phyloP scores from a whole-genome alignment of 2,888 invertebrate species.

The Cerceris ruficornis region DNA sequence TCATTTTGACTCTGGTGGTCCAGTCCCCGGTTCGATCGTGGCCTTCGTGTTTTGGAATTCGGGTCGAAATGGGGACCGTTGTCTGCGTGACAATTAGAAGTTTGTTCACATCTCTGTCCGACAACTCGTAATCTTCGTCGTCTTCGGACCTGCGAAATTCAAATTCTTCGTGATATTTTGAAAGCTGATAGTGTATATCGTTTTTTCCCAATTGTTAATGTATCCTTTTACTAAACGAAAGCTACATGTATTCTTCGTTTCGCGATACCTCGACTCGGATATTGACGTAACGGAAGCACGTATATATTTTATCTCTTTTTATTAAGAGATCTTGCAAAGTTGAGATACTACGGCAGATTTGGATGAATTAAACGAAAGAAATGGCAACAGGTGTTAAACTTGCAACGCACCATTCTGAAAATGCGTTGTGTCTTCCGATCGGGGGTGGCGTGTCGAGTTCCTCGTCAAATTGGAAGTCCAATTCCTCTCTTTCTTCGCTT shows the following conservation, averaged over 20 bases:
- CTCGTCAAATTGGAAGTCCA: constrained; percentile 98
- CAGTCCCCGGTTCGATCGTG: constrained; percentile 95
- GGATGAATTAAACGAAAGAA: too few relatives aligned
- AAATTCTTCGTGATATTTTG: background rate
- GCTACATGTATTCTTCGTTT: too few relatives aligned
- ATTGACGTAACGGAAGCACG: too few relatives aligned
- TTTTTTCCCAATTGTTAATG: too few relatives aligned
- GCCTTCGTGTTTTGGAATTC: constrained; percentile 91
- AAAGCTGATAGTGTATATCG: background rate
- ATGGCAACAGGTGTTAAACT: too few relatives aligned
- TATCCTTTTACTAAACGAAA: too few relatives aligned
- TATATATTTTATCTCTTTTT: too few relatives aligned
- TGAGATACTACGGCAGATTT: too few relatives aligned
- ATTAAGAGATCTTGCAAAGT: too few relatives aligned
- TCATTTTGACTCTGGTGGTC: constrained; percentile 95
- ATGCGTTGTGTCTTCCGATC: constrained; percentile 91
- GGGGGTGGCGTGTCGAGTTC: constrained; percentile 91
- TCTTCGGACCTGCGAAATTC: constrained; percentile 86
- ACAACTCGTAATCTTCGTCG: constrained; percentile 93
- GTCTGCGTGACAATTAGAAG: constrained; percentile 96
- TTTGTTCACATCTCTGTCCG: constrained; percentile 96
- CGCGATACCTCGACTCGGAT: too few relatives aligned
- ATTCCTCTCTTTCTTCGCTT: constrained; percentile 87
- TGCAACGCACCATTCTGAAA: constrained; percentile 86
- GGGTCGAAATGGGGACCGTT: constrained; percentile 79